Percentiles rank a stretch among this genome's conserved stretches.
These are phyloP conservation scores for Halocynthia roretzi DNA, from an alignment of 23 tunicate genomes.

Conservation along the genomic window DNA sequence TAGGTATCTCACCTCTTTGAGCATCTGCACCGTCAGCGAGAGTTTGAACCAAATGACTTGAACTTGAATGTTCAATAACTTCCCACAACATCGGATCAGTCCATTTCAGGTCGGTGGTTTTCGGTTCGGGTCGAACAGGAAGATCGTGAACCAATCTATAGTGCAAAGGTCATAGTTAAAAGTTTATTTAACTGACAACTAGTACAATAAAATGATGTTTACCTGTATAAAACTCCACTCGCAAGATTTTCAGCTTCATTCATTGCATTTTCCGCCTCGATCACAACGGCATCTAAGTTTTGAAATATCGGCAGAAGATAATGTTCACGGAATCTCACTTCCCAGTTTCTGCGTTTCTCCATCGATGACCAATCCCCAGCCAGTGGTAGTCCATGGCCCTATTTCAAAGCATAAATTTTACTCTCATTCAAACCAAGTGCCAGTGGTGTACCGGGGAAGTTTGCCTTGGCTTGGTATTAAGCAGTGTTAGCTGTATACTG, in stretches of 20 bases:
- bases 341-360: conserved; percentile 32
- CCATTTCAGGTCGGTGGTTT: conserved; percentile 9
- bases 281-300: conserved; percentile 18
- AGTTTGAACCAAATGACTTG: conserved; percentile 10
- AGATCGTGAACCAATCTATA: conserved; percentile 52
- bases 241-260: conserved; percentile 38
- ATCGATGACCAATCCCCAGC: background rate
- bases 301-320: conserved; percentile 29
- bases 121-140: background rate
- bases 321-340: conserved; percentile 24
- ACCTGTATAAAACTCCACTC: conserved; percentile 42
- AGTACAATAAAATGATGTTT: background rate
- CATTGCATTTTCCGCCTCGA: conserved; percentile 16
- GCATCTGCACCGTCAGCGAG: conserved; percentile 11
- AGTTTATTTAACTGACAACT: too few relatives aligned
- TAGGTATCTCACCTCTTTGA: background rate
- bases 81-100: conserved; percentile 10
- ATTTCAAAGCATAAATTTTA: too few relatives aligned
- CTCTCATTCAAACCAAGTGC: too few relatives aligned
- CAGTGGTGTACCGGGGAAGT: too few relatives aligned
- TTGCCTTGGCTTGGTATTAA: too few relatives aligned
- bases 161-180: background rate
- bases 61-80: background rate
- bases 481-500: too few relatives aligned
- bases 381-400: too few relatives aligned